Percentiles rank a stretch among this genome's conserved stretches.
phyloP scores from a whole-genome alignment of 2,888 invertebrate species.

The Drosophila mettleri region DNA sequence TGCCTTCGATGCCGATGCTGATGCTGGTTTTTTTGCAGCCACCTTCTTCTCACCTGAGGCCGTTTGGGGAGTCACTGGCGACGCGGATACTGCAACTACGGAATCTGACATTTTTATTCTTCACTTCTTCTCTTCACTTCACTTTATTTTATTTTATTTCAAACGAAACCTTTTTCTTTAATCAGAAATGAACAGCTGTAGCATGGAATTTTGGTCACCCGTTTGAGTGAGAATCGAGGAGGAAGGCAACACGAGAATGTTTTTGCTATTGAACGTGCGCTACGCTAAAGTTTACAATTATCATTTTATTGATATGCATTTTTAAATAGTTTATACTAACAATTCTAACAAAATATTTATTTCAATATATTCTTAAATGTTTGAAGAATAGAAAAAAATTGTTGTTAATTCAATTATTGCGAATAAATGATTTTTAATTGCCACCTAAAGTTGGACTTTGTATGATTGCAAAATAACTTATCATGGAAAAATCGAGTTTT shows the following conservation, averaged over 20 bases:
- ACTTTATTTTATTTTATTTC: slow-evolving; percentile 2
- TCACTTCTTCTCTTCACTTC: slow-evolving; percentile 7
- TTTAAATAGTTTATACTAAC: neutral
- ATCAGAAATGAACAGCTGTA: neutral
- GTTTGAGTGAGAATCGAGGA: slow-evolving; percentile 41
- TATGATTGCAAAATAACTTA: slow-evolving; percentile 1
- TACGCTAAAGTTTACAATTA: slow-evolving; percentile 8
- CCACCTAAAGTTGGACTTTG: slow-evolving; percentile 3
- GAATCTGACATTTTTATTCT: slow-evolving; percentile 46
- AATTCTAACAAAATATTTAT: neutral
- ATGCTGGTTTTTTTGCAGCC: slow-evolving; percentile 33
- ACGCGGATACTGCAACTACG: slow-evolving; percentile 41
- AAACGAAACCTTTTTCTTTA: slow-evolving; percentile 8
- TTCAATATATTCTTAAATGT: slow-evolving; percentile 8
- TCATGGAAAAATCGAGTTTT: slow-evolving; percentile 6
- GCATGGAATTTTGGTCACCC: slow-evolving; percentile 8
- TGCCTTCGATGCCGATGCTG: slow-evolving; percentile 25
- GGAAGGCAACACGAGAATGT: slow-evolving; percentile 19
- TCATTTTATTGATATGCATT: slow-evolving; percentile 6
- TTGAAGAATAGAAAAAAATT: neutral
- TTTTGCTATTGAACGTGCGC: slow-evolving; percentile 11
- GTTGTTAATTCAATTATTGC: neutral
- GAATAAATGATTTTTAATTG: neutral
- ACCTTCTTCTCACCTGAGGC: slow-evolving; percentile 39
- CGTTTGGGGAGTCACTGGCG: slow-evolving; percentile 44